These are phyloP conservation scores for Papilio demoleus DNA, from an alignment of 2,888 invertebrate species.

Conservation along the genomic window DNA sequence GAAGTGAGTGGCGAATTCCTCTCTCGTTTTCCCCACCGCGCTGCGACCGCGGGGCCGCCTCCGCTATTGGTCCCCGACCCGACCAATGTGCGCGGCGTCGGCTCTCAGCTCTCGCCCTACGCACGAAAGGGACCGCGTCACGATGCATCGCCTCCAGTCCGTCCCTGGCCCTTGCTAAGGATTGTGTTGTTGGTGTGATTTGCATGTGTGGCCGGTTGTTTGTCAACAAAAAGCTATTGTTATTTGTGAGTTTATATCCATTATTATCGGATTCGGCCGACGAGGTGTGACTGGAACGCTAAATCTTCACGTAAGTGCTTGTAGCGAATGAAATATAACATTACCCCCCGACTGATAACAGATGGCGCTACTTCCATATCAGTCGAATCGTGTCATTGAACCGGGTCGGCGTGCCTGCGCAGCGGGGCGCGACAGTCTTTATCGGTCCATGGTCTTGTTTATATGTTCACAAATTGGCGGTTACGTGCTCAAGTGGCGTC, in stretches of 20 bases:
- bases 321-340: conserved; percentile 55
- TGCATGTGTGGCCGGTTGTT: conserved; percentile 58
- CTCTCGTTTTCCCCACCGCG: conserved; percentile 74
- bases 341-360: conserved; percentile 57
- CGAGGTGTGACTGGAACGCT: conserved; percentile 55
- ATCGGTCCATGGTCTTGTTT: conserved; percentile 56
- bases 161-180: conserved; percentile 73
- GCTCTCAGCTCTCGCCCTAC: conserved; percentile 61
- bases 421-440: conserved; percentile 57
- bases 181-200: conserved; percentile 62
- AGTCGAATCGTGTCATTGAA: conserved; percentile 69
- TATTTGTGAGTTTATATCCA: conserved; percentile 60
- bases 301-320: conserved; percentile 71
- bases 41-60: conserved; percentile 60
- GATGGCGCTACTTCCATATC: conserved; percentile 72
- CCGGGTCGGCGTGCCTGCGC: conserved; percentile 56
- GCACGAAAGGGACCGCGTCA: conserved; percentile 70
- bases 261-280: conserved; percentile 55
- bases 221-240: conserved; percentile 64
- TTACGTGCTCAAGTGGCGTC: conserved; percentile 7
- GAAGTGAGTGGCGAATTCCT: conserved; percentile 65
- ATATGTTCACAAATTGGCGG: conserved; percentile 47
- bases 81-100: conserved; percentile 66
- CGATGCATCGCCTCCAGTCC: conserved; percentile 60
- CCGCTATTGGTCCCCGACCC: conserved; percentile 63